These are phyloP conservation scores for Ormyrus nitidulus DNA, from an alignment of 2,888 invertebrate genomes.

Conservation along the genomic window DNA sequence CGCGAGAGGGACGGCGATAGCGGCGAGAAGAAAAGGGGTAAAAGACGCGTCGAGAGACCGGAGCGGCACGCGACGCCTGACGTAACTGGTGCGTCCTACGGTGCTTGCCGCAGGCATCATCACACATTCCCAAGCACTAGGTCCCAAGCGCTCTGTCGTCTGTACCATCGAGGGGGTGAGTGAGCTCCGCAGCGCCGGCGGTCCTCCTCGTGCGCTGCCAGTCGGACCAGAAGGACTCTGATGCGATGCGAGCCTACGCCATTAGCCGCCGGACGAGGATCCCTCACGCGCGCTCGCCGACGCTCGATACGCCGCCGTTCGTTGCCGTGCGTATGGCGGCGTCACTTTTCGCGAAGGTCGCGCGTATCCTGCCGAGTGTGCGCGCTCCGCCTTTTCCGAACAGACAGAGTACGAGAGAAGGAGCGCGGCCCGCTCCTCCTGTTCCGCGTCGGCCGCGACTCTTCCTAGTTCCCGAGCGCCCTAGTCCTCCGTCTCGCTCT, in stretches of 20 bases:
- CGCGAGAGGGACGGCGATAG: background rate
- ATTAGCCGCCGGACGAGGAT: background rate
- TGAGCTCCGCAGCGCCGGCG: background rate
- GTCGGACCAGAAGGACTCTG: too few relatives aligned
- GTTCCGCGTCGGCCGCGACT: slow-evolving; percentile 6
- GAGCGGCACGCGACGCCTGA: slow-evolving; percentile 17
- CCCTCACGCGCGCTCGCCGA: background rate
- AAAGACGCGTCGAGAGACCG: slow-evolving; percentile 12
- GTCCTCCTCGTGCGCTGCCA: background rate
- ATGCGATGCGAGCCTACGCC: too few relatives aligned
- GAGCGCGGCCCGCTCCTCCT: background rate
- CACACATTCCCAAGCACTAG: background rate
- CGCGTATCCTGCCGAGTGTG: slow-evolving; percentile 1
- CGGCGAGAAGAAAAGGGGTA: background rate
- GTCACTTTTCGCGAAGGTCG: slow-evolving; percentile 49
- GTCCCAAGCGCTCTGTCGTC: too few relatives aligned
- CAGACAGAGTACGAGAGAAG: too few relatives aligned
- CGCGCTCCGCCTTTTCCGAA: slow-evolving; percentile 28
- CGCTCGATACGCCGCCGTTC: slow-evolving; percentile 16
- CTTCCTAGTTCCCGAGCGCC: slow-evolving; percentile 49
- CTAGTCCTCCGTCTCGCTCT: background rate
- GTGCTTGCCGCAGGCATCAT: background rate
- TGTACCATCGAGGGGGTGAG: too few relatives aligned
- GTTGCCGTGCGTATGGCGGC: slow-evolving; percentile 23
- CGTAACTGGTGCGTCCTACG: slow-evolving; percentile 19